A percentile compares a stretch with the other conserved stretches of the same genome.
Evolutionary conservation across 2,113 vertebrate species (phyloP).

Genomic region (Ia io): DNA sequence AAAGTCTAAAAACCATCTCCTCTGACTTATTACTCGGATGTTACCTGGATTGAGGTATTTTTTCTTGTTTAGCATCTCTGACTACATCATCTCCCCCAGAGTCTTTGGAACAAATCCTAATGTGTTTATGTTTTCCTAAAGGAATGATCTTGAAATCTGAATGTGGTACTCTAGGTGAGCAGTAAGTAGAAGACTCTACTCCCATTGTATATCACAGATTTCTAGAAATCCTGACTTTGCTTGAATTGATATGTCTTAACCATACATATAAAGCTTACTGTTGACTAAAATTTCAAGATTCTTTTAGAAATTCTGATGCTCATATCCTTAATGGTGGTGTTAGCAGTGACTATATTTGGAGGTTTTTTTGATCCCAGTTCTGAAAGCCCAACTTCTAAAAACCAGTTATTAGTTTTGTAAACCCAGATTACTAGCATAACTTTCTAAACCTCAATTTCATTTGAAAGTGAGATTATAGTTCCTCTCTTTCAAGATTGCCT

Average conservation of each 20-base stretch:
- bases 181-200: not conserved
- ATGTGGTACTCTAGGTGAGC: not conserved
- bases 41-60: not conserved
- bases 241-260: not conserved
- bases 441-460: not conserved
- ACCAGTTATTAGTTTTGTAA: not conserved
- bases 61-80: not conserved
- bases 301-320: not conserved
- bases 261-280: not conserved
- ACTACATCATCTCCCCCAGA: not conserved
- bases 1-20: not conserved
- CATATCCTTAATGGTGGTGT: not conserved
- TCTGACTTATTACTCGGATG: not conserved
- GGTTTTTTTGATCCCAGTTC: not conserved
- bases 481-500: not conserved
- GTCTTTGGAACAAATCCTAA: not conserved
- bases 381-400: conserved; percentile 2
- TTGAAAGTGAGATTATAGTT: not conserved
- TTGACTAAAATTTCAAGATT: conserved; percentile 6
- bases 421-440: not conserved
- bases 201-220: not conserved
- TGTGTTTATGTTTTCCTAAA: not conserved
- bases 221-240: not conserved
- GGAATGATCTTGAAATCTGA: not conserved
- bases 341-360: not conserved